Evolutionary conservation across 2,113 vertebrate genomes (phyloP), one percentile per base, ranked within the genome.

Genomic region (Myodes glareolus): DNA sequence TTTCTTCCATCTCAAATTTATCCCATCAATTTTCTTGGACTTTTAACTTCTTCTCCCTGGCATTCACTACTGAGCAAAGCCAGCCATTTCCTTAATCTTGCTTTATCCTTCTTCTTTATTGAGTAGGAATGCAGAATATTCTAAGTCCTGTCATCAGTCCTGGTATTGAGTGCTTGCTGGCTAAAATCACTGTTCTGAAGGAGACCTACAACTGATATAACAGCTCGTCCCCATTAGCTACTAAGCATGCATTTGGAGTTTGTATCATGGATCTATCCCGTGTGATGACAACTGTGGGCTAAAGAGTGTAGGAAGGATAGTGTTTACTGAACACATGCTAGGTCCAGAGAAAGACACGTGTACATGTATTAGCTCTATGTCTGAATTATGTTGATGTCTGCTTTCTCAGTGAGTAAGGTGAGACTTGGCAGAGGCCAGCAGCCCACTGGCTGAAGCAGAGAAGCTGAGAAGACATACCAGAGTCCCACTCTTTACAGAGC

Each of bases 51-150:
- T n/a, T 86, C 82, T 96, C 93, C 27, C 73, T 89, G 73, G 33
- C 77, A 93, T 39, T 90, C 45, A 85, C 19, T 84, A n/a, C n/a
- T 96, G 84, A 91, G 76, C 12, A 36, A 82, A 92, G 67, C 58
- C 67, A 96, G 82, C 36, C 12, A 65, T 89, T 50, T 75, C 75
- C 52, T 87, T 87, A 85, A 91, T 86, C 85, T 77, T 95, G 52
- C 75, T 91, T 92, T 39, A 87, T 70, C 85, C 84, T 93, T 78
- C 36, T 42, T 0, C 87, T 45, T 94, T 93, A 67, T 82, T 87
- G 33, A 78, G n/a, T 55, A 17, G 4, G 42, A 88, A 45, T 23
- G 67, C 68, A 65, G 45, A 33, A 82, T 87, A 55, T 77, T 92
- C 39, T 61, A 85, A 72, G 95, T 63, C 88, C 47, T 61, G 17